phyloP scores from a whole-genome alignment of 2,888 invertebrate genomes.

The Epinotia ramella region DNA sequence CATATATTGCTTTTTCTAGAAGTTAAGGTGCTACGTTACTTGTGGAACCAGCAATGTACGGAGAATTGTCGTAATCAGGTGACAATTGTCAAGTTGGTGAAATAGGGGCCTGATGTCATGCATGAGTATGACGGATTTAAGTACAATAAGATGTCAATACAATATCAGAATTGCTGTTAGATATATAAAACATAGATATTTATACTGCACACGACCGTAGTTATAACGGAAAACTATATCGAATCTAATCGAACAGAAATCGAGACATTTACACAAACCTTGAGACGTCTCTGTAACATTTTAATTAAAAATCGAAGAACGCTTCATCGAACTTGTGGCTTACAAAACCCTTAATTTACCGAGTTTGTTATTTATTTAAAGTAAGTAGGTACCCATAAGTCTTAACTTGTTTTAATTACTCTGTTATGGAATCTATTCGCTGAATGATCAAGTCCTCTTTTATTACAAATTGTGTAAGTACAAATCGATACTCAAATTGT shows the following conservation, averaged over 20 bases:
- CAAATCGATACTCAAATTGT: neutral
- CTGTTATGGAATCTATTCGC: slow-evolving; percentile 46
- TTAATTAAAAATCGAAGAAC: slow-evolving; percentile 80
- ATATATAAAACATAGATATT: neutral
- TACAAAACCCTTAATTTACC: slow-evolving; percentile 75
- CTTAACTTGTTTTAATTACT: slow-evolving; percentile 42
- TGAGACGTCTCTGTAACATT: slow-evolving; percentile 70
- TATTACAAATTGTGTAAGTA: neutral
- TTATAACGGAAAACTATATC: slow-evolving; percentile 61
- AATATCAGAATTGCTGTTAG: no score
- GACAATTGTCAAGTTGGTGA: no score
- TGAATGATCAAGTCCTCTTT: slow-evolving; percentile 26
- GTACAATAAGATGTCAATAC: no score
- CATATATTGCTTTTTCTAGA: no score
- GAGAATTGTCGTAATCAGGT: no score
- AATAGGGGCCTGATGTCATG: no score
- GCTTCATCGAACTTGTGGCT: slow-evolving; percentile 72
- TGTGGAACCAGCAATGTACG: no score
- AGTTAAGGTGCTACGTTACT: no score
- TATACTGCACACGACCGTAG: slow-evolving; percentile 55
- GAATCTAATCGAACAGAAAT: slow-evolving; percentile 69
- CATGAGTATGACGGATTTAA: no score
- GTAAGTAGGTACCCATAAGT: slow-evolving; percentile 12
- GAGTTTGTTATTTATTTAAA: slow-evolving; percentile 41
- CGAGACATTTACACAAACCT: slow-evolving; percentile 78